These are phyloP conservation scores for Melitaea athalia DNA, from an alignment of 2,888 invertebrate genomes.

Conservation along the genomic window DNA sequence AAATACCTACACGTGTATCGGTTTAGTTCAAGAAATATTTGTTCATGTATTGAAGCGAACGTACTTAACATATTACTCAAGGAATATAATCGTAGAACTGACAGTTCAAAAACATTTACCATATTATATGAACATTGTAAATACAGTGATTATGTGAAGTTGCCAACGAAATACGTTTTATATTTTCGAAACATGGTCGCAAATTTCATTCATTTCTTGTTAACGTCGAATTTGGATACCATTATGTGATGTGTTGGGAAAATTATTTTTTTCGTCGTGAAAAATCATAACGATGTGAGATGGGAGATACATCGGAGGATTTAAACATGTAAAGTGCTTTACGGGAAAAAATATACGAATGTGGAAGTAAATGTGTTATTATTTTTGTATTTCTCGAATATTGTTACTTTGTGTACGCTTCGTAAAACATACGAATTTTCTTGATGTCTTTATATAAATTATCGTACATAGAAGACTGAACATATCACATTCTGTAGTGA, in stretches of 20 bases:
- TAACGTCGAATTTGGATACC: conserved; percentile 16
- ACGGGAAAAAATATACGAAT: conserved; percentile 1
- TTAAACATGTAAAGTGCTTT: conserved; percentile 1
- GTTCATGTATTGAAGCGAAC: conserved; percentile 5
- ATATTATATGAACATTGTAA: conserved; percentile 17
- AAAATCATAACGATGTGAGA: conserved; percentile 15
- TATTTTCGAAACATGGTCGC: conserved; percentile 9
- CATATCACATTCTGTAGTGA: neutral
- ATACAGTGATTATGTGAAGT: conserved; percentile 19
- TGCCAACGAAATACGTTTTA: neutral
- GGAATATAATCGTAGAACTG: conserved; percentile 60
- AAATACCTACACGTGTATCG: neutral
- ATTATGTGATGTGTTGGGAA: conserved; percentile 23
- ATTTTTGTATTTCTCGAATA: neutral
- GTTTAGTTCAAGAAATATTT: neutral
- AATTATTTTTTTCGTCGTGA: conserved; percentile 28
- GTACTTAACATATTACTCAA: conserved; percentile 50
- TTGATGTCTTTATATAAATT: neutral
- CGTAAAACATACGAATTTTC: neutral
- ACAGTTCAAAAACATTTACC: conserved; percentile 23
- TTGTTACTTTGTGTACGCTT: neutral
- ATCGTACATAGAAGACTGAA: neutral
- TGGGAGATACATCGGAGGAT: neutral
- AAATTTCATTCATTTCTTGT: conserved; percentile 15
- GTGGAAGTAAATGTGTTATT: conserved; percentile 8